Evolutionary conservation across 2,797 vertebrate species (phyloP), one percentile per base, ranked within the genome.

Genomic region (Macropus fuliginosus): DNA sequence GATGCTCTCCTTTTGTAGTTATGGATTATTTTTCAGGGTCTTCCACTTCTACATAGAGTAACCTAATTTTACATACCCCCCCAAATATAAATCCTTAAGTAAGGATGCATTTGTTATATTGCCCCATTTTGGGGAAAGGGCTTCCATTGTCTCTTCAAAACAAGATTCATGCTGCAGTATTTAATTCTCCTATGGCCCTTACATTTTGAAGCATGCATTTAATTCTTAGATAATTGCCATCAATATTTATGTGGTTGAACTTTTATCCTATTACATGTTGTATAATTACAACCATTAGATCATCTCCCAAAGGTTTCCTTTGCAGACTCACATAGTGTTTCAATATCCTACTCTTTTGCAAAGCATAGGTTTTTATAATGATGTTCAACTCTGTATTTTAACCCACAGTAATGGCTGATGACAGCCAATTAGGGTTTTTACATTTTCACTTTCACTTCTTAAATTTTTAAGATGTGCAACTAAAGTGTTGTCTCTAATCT

Each of bases 191-290:
- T 96, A 94, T 0, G 56, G 91, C 95, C 98, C 97, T 98, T 98
- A 98, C 55, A 96, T 97, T 98, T 98, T 98, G 97, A 98, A 98
- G 96, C 94, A 95, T 97, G 96, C 97, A 97, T 98, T 98, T 98
- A 98, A 99, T 98, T 98, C 96, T 96, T 98, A 97, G 95, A 96
- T 98, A 98, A 98, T 98, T 98, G 94, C 93, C 96, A 98, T 98
- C 97, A 98, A 98, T 98, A 98, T 98, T 98, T 98, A 98, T 98
- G 96, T 94, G 91, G 94, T 95, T 98, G 97, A 98, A 98, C 97
- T 98, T 99, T 98, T 98, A 98, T 98, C 97, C 96, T 98, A 94
- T 92, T 98, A 89, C 89, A 89, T 98, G 96, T 97, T 98, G 93
- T 95, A 97, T 98, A 98, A 98, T 98, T 98, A 94, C 92, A 97